A percentile compares a stretch with the other conserved stretches of the same genome.
phyloP scores from a whole-genome alignment of 2,797 vertebrate genomes.

The Strix occidentalis region DNA sequence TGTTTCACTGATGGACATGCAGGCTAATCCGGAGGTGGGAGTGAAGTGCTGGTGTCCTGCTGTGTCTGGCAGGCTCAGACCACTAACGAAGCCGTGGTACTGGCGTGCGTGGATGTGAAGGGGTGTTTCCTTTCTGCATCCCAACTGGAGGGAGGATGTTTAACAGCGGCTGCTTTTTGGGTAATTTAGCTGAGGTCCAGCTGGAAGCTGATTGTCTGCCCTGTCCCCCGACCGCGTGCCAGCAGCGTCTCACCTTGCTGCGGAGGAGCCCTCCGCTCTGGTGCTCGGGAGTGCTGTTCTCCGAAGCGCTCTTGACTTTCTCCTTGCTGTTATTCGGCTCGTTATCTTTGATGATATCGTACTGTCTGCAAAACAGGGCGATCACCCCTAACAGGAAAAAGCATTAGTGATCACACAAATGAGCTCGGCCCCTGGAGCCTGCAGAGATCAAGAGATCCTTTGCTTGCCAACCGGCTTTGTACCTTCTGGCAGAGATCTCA shows the following conservation, averaged over 20 bases:
- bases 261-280: slow-evolving; percentile 91
- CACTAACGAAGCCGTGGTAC: rapidly evolving
- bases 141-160: not conserved
- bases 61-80: not conserved
- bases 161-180: not conserved
- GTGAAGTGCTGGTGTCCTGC: not conserved
- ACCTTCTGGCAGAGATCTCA: not conserved
- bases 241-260: slow-evolving; percentile 85
- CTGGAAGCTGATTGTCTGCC: not conserved
- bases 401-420: not conserved
- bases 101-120: not conserved
- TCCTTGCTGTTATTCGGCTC: slow-evolving; percentile 98
- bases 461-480: not conserved
- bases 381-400: slow-evolving; percentile 85
- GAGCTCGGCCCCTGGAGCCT: not conserved
- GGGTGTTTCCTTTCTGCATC: not conserved
- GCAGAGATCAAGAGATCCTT: not conserved
- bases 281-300: slow-evolving; percentile 96
- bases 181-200: not conserved
- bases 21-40: not conserved
- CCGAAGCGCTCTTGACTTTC: slow-evolving; percentile 94
- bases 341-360: slow-evolving; percentile 98
- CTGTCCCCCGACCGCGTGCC: not conserved
- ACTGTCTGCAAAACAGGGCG: slow-evolving; percentile 95
- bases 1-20: not conserved